phyloP scores from a whole-genome alignment of 2,113 vertebrate species.

The Caranx ignobilis region DNA sequence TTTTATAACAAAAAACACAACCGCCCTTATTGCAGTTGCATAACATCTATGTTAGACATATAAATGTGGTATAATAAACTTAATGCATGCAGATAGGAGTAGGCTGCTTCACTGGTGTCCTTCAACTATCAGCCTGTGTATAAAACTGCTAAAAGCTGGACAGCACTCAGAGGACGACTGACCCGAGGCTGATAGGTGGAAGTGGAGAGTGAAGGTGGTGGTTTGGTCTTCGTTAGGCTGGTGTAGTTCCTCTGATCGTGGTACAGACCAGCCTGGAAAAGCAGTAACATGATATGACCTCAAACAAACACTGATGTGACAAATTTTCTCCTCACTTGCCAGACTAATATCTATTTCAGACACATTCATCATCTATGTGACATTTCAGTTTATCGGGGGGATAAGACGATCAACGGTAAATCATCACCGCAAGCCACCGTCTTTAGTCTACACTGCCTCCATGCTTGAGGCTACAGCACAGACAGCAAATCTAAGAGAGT shows the following conservation, averaged over 20 bases:
- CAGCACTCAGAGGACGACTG: conserved; percentile 50
- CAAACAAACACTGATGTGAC: conserved; percentile 38
- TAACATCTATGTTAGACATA: conserved; percentile 2
- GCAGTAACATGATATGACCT: conserved; percentile 52
- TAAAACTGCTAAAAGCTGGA: conserved; percentile 7
- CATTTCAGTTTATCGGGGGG: conserved; percentile 8
- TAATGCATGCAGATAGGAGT: not conserved
- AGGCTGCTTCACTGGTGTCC: not conserved
- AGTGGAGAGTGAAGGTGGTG: conserved; percentile 68
- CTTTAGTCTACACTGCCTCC: conserved; percentile 26
- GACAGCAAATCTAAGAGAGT: conserved; percentile 17
- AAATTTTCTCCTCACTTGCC: not conserved
- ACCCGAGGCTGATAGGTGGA: conserved; percentile 81
- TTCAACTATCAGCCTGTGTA: not conserved
- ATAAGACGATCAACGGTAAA: conserved; percentile 21
- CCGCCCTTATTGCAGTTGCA: not conserved
- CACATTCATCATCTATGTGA: not conserved
- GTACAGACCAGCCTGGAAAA: conserved; percentile 91
- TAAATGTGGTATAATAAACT: conserved; percentile 26
- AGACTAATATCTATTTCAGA: conserved; percentile 12
- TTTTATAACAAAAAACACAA: conserved; percentile 8
- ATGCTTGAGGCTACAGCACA: conserved; percentile 36
- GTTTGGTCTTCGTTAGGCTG: conserved; percentile 91
- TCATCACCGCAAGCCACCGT: conserved; percentile 41
- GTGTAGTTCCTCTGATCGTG: conserved; percentile 94